Conservation (phyloP, 1,140 invertebrate genomes). For the Aethina tumida region DNA sequence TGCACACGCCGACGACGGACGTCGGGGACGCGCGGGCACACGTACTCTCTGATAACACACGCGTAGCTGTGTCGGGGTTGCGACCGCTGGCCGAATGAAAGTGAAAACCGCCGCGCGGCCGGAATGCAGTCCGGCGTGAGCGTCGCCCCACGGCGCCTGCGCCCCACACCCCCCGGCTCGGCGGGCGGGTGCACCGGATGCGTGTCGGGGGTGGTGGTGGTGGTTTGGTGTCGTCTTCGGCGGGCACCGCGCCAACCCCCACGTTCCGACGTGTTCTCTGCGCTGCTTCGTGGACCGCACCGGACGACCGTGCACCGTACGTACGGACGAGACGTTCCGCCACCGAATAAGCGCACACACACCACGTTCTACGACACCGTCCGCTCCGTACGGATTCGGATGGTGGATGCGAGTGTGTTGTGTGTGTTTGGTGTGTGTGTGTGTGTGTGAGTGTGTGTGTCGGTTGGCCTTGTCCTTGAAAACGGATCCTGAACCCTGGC, state of each 20-base stretch:
- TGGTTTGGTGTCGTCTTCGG: slow-evolving; percentile 8
- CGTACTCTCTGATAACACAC: not conserved
- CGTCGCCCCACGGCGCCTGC: slow-evolving; percentile 15
- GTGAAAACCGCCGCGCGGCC: slow-evolving; percentile 32
- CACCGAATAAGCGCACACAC: slow-evolving; percentile 1
- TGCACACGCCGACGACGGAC: not conserved
- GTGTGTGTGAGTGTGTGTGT: slow-evolving; percentile 7
- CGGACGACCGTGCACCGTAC: slow-evolving; percentile 5
- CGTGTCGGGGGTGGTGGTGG: slow-evolving; percentile 15
- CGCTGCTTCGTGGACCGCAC: slow-evolving; percentile 9
- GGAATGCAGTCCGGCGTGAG: slow-evolving; percentile 26
- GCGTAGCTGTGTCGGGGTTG: slow-evolving; percentile 1
- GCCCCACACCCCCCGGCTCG: slow-evolving; percentile 16
- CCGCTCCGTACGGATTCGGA: slow-evolving; percentile 13
- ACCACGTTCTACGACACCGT: slow-evolving; percentile 6
- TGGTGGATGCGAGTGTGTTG: slow-evolving; percentile 12
- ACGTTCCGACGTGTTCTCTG: slow-evolving; percentile 10
- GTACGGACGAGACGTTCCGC: slow-evolving; percentile 8
- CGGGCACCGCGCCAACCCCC: slow-evolving; percentile 9
- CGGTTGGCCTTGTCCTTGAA: slow-evolving; percentile 38
- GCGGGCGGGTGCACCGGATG: slow-evolving; percentile 22
- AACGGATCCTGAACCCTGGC: slow-evolving; percentile 34
- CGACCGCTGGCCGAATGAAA: slow-evolving; percentile 23
- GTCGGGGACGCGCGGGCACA: not conserved
- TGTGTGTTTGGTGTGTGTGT: slow-evolving; percentile 11